Evolutionary conservation across 53 echinoderm and acorn worm species (phyloP).

Genomic region (Antedon mediterranea): DNA sequence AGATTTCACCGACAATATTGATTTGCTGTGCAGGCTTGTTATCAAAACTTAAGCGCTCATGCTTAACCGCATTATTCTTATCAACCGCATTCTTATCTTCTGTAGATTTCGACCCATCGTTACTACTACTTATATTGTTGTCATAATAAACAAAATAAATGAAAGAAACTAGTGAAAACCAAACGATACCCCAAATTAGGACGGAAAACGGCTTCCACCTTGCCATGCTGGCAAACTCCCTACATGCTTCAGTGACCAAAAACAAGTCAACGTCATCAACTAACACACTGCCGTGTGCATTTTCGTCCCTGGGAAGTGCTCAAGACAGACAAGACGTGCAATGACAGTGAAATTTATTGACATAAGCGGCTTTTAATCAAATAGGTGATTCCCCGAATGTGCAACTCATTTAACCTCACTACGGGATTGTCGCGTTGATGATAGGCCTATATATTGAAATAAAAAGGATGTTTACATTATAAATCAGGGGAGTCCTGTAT

Average conservation of each 20-base stretch:
- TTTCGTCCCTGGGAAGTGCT: too few relatives aligned
- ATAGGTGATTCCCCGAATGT: too few relatives aligned
- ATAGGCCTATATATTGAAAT: too few relatives aligned
- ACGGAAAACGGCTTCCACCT: conserved; percentile 25
- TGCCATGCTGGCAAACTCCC: background rate
- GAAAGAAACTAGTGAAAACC: conserved; percentile 47
- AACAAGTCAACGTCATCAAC: background rate
- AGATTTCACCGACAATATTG: background rate
- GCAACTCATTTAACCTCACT: too few relatives aligned
- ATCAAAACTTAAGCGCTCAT: background rate
- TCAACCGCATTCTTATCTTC: background rate
- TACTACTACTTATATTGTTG: conserved; percentile 19
- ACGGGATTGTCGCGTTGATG: too few relatives aligned
- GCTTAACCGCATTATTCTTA: background rate
- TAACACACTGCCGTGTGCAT: too few relatives aligned
- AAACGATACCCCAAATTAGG: conserved; percentile 41
- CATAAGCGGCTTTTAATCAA: too few relatives aligned
- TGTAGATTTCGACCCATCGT: conserved; percentile 11
- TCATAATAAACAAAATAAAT: conserved; percentile 53
- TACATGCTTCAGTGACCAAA: background rate
- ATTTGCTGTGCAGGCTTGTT: background rate
- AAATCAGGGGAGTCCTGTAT: too few relatives aligned
- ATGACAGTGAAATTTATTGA: too few relatives aligned
- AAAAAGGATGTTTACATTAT: too few relatives aligned
- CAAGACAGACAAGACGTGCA: too few relatives aligned